These are phyloP conservation scores for Lydus trimaculatus DNA, from an alignment of 2,888 invertebrate species.

Conservation along the genomic window DNA sequence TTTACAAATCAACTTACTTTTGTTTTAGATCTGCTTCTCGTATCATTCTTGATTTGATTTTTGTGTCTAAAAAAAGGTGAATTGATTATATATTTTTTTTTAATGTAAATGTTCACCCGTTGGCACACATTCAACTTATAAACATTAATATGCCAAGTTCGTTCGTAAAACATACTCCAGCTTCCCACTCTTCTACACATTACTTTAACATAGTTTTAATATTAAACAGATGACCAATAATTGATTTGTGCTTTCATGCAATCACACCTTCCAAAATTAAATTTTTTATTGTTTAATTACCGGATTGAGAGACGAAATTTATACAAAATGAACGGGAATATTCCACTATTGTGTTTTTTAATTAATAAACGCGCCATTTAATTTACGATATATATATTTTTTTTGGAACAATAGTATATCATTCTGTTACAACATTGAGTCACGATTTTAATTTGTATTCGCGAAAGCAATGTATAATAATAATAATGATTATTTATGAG, in stretches of 20 bases:
- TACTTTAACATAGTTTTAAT: neutral
- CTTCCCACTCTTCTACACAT: slow-evolving; percentile 1
- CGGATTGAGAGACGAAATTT: neutral
- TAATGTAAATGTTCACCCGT: slow-evolving; percentile 11
- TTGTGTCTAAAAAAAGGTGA: neutral
- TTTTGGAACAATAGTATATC: neutral
- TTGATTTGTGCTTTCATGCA: neutral
- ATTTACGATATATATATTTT: neutral
- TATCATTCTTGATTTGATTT: slow-evolving; percentile 15
- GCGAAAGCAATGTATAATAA: neutral
- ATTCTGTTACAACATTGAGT: neutral
- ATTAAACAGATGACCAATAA: slow-evolving; percentile 1
- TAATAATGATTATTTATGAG: neutral
- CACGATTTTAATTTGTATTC: neutral
- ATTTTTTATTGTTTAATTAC: neutral
- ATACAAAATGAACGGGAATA: too few species aligned
- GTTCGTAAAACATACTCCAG: slow-evolving; percentile 8
- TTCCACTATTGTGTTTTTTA: too few species aligned
- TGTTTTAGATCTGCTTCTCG: slow-evolving; percentile 23
- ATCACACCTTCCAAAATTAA: neutral
- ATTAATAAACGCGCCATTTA: too few species aligned
- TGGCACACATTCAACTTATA: slow-evolving; percentile 27
- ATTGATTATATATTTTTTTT: neutral
- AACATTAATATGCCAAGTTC: slow-evolving; percentile 12
- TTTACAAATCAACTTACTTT: slow-evolving; percentile 17